Base-by-base conservation (phyloP, 2,797 vertebrate genomes). In the Oophaga sylvatica region DNA sequence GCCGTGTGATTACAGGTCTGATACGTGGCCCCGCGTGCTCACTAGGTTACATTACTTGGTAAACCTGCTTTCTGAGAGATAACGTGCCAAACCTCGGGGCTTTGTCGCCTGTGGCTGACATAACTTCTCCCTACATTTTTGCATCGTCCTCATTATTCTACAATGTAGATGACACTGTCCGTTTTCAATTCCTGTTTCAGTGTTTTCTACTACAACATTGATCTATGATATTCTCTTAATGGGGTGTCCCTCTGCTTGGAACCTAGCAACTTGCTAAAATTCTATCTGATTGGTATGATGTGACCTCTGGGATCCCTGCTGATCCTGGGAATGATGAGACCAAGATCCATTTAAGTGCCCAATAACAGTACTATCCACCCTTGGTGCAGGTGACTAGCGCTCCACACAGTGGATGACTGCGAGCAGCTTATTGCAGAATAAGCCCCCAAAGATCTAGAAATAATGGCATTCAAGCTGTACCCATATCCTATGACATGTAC, bases 121-220 rank as follows among this genome's bases (percentile, higher is more conserved):
- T 56, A 1, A 78, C 9, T 80, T 62, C 79, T 80, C n/a, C 15
- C 12, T 22, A 6, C 4, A 45, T 59, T 83, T 20, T 13, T 31
- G 19, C 17, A 35, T 56, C 10, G 80, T 86, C 63, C 84, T 80
- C 31, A 71, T 80, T 62, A 20, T 80, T 80, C 31, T 16, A 7
- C 78, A 67, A 22, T 78, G 19, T 22, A 84, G 29, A 63, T 19
- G 53, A 60, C 20, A 0, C 29, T 22, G 29, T 29, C 20, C 19
- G 10, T 48, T 77, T 45, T 84, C 35, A 84, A 2, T 84, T 77
- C 73, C 75, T 29, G 22, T 83, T 77, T 86, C 31, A 6, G 13
- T 41, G 19, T 41, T 2, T 19, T 29, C 10, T 35, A 80, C 19
- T 48, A 5, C 15, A 22, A 20, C 16, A 13, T 62, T 6, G 65